Conservation (phyloP, 2,797 vertebrate species). For the Pygocentrus nattereri region DNA sequence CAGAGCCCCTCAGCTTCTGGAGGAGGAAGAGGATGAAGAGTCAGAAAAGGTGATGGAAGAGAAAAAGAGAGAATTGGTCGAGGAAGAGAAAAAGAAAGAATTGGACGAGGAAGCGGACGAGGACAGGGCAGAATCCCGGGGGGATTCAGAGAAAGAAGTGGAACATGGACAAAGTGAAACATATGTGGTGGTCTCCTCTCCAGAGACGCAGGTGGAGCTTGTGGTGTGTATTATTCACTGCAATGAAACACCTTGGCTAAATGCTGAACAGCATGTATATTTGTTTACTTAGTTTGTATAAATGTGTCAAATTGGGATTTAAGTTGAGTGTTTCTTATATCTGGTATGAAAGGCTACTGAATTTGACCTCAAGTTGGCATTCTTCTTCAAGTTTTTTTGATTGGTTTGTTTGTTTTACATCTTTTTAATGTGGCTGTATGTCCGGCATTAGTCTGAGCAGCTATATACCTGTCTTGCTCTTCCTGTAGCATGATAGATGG, state of each 20-base stretch:
- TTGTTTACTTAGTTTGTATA: neutral
- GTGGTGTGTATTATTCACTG: slow-evolving; percentile 30
- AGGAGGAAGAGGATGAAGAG: slow-evolving; percentile 51
- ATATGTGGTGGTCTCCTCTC: slow-evolving; percentile 51
- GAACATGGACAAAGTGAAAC: slow-evolving; percentile 36
- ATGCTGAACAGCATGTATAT: neutral
- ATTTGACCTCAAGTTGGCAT: neutral
- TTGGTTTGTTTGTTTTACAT: too few species aligned
- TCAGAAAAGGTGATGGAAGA: slow-evolving; percentile 31
- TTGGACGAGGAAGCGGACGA: slow-evolving; percentile 36
- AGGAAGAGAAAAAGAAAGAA: slow-evolving; percentile 17
- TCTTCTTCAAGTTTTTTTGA: neutral
- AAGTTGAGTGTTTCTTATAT: neutral
- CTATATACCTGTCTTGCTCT: neutral
- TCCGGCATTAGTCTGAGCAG: neutral
- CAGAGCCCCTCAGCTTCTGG: slow-evolving; percentile 63
- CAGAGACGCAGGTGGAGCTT: slow-evolving; percentile 46
- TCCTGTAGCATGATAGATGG: neutral
- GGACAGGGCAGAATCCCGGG: slow-evolving; percentile 59
- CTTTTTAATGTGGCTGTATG: too few species aligned
- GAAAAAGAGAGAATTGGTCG: neutral
- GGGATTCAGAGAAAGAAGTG: slow-evolving; percentile 11
- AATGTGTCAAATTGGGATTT: neutral
- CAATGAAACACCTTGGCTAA: neutral
- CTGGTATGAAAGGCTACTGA: neutral